Conservation (phyloP, 2,113 vertebrate genomes). For the Enhydra lutris region DNA sequence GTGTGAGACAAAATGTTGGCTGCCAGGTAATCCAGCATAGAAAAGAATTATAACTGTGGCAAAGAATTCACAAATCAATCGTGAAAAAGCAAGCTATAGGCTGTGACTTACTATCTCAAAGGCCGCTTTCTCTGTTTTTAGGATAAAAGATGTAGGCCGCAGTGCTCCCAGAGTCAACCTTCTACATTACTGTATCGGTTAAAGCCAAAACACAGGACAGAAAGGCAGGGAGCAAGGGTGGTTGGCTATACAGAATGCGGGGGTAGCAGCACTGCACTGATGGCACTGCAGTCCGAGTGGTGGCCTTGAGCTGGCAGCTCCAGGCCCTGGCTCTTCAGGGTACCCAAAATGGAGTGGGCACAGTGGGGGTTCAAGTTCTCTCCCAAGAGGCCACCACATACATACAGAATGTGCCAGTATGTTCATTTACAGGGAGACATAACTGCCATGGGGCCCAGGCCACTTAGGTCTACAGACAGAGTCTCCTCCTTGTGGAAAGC, state of each 20-base stretch:
- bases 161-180: background rate
- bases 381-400: background rate
- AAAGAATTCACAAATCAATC: background rate
- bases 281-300: background rate
- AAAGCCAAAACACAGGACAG: background rate
- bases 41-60: background rate
- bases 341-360: background rate
- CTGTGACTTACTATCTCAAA: background rate
- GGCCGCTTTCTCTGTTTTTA: background rate
- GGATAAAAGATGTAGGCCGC: background rate
- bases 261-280: rapidly evolving
- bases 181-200: background rate
- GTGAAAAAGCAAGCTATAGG: background rate
- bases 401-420: background rate
- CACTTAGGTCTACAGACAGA: background rate
- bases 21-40: background rate
- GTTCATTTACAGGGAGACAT: background rate
- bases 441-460: background rate
- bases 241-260: background rate
- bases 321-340: background rate
- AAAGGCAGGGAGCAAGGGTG: background rate
- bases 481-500: background rate
- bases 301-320: background rate
- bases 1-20: background rate
- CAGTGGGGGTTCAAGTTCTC: background rate